These are phyloP conservation scores for Calliscelio sp. DNA, from an alignment of 2,888 invertebrate species.

Conservation along the genomic window DNA sequence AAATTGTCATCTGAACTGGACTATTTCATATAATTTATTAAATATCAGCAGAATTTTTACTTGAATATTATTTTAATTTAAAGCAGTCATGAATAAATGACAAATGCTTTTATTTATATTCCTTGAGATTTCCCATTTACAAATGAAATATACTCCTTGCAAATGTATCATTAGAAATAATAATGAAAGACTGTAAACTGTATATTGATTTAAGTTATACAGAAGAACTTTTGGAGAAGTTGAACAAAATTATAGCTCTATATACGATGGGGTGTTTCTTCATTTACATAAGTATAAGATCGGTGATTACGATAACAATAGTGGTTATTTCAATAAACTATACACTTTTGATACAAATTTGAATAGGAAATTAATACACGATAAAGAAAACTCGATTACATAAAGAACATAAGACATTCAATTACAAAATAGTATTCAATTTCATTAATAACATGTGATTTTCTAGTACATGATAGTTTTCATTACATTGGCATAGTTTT, in stretches of 20 bases:
- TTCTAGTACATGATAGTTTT: too few species aligned
- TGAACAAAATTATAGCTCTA: constrained; percentile 23
- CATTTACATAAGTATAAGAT: constrained; percentile 44
- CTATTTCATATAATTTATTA: too few species aligned
- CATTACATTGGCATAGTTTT: too few species aligned
- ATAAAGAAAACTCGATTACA: constrained; percentile 6
- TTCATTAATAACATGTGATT: neutral
- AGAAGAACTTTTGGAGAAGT: neutral
- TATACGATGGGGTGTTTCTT: constrained; percentile 34
- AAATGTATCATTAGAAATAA: neutral
- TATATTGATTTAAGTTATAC: constrained; percentile 6
- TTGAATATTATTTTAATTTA: too few species aligned
- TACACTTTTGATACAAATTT: constrained; percentile 16
- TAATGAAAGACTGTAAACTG: constrained; percentile 23
- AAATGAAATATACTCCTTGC: neutral
- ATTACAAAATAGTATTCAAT: neutral
- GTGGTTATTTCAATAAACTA: constrained; percentile 25
- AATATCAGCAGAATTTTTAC: too few species aligned
- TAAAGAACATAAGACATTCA: neutral
- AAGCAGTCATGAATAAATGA: too few species aligned
- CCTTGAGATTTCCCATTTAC: neutral
- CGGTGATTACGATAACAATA: constrained; percentile 42
- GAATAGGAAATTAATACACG: constrained; percentile 10
- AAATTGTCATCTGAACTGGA: too few species aligned
- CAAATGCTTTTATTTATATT: too few species aligned